A percentile compares a stretch with the other conserved stretches of the same genome.
Conservation (phyloP, 2,113 vertebrate genomes). For the Piprites chloris region DNA sequence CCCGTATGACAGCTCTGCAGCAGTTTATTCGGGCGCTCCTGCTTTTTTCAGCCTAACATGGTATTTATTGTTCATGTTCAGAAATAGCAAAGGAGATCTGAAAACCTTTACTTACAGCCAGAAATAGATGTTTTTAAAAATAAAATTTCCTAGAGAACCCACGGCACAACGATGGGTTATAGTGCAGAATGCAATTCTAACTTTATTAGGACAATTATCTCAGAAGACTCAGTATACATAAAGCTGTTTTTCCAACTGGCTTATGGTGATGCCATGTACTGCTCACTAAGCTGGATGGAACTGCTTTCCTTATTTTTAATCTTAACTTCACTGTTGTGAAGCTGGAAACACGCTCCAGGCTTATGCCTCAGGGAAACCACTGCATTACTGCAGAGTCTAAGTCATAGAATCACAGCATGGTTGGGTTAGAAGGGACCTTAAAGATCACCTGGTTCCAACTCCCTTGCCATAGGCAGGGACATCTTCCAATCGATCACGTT, state of each 20-base stretch:
- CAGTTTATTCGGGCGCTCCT: not conserved
- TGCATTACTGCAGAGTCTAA: not conserved
- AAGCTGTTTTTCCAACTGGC: not conserved
- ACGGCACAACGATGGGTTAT: not conserved
- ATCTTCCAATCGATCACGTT: not conserved
- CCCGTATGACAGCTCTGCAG: not conserved
- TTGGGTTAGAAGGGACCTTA: not conserved
- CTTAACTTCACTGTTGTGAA: not conserved
- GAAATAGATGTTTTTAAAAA: not conserved
- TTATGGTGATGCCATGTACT: not conserved
- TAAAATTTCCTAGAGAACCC: not conserved
- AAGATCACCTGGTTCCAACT: rapidly evolving
- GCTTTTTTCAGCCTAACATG: not conserved
- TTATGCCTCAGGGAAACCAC: not conserved
- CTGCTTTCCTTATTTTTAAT: not conserved
- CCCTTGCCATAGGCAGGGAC: not conserved
- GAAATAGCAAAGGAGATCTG: not conserved
- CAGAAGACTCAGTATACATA: not conserved
- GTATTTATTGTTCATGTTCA: not conserved
- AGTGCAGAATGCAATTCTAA: not conserved
- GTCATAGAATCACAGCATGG: not conserved
- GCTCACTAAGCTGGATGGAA: not conserved
- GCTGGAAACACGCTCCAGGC: not conserved
- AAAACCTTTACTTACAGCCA: not conserved
- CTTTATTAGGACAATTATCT: not conserved